Evolutionary conservation across 2,113 vertebrate species (phyloP).

Genomic region (Anarrhichthys ocellatus): DNA sequence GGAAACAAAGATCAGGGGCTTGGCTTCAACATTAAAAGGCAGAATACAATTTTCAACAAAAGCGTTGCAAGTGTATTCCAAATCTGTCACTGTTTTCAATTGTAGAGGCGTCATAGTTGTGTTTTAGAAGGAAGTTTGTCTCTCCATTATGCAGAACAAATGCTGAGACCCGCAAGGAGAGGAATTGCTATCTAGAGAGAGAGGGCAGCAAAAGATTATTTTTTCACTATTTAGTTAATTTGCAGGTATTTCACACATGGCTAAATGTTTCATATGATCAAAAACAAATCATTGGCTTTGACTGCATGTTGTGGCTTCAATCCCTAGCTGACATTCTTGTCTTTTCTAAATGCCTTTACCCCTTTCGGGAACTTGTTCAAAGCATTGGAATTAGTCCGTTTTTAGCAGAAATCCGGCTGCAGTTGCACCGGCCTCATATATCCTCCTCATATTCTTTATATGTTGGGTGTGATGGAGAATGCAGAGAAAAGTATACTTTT

Average conservation of each 20-base stretch:
- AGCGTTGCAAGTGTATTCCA: slow-evolving; percentile 56
- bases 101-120: slow-evolving; percentile 33
- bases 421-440: slow-evolving; percentile 13
- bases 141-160: slow-evolving; percentile 10
- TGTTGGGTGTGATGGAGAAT: background rate
- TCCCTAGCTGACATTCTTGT: background rate
- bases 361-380: slow-evolving; percentile 35
- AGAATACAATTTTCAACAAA: slow-evolving; percentile 57
- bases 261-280: background rate
- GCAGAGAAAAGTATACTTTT: slow-evolving; percentile 13
- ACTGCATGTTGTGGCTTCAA: slow-evolving; percentile 13
- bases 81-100: slow-evolving; percentile 55
- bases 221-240: slow-evolving; percentile 14
- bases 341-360: slow-evolving; percentile 5
- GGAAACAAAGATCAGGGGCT: slow-evolving; percentile 22
- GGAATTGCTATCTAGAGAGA: background rate
- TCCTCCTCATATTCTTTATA: slow-evolving; percentile 23
- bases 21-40: slow-evolving; percentile 52
- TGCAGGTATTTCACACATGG: slow-evolving; percentile 8
- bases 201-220: slow-evolving; percentile 6
- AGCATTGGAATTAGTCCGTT: background rate
- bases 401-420: slow-evolving; percentile 11
- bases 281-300: background rate
- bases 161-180: slow-evolving; percentile 20
- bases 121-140: slow-evolving; percentile 38